These are phyloP conservation scores for Andrena hattorfiana DNA, from an alignment of 2,888 invertebrate species.

Conservation along the genomic window DNA sequence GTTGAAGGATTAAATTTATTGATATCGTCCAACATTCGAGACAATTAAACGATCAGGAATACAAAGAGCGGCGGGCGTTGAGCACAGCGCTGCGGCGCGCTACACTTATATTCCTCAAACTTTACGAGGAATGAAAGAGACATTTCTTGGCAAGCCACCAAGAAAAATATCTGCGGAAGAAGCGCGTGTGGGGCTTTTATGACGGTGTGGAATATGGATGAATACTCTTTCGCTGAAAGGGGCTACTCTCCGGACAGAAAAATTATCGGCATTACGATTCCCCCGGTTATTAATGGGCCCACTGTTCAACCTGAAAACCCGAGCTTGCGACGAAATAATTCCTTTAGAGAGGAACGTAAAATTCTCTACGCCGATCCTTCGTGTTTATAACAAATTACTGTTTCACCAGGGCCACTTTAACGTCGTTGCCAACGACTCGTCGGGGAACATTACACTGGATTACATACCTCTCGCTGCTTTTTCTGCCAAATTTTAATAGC, in stretches of 20 bases:
- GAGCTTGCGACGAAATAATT: slow-evolving; percentile 4
- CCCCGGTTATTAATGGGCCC: slow-evolving; percentile 46
- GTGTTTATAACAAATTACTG: not conserved
- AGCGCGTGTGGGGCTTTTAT: slow-evolving; percentile 66
- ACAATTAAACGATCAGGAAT: slow-evolving; percentile 38
- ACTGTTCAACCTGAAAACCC: slow-evolving; percentile 15
- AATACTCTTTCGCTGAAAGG: slow-evolving; percentile 61
- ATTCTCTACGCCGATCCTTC: not conserved
- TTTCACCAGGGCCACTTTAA: not conserved
- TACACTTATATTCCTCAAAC: slow-evolving; percentile 64
- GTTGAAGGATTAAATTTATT: not conserved
- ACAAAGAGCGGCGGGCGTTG: slow-evolving; percentile 15
- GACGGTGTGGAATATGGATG: slow-evolving; percentile 68
- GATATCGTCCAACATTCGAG: not conserved
- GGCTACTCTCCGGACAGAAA: slow-evolving; percentile 57
- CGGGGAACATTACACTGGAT: slow-evolving; percentile 16
- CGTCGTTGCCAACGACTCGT: not conserved
- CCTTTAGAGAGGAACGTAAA: not conserved
- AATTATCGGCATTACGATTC: slow-evolving; percentile 58
- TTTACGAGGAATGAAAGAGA: slow-evolving; percentile 72
- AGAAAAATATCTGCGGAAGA: slow-evolving; percentile 69
- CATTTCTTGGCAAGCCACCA: slow-evolving; percentile 68
- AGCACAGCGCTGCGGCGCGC: slow-evolving; percentile 36
- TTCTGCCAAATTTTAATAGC: slow-evolving; percentile 21
- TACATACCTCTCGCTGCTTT: slow-evolving; percentile 16